These are phyloP conservation scores for Syrrhaptes paradoxus DNA, from an alignment of 2,113 vertebrate species.

Conservation along the genomic window DNA sequence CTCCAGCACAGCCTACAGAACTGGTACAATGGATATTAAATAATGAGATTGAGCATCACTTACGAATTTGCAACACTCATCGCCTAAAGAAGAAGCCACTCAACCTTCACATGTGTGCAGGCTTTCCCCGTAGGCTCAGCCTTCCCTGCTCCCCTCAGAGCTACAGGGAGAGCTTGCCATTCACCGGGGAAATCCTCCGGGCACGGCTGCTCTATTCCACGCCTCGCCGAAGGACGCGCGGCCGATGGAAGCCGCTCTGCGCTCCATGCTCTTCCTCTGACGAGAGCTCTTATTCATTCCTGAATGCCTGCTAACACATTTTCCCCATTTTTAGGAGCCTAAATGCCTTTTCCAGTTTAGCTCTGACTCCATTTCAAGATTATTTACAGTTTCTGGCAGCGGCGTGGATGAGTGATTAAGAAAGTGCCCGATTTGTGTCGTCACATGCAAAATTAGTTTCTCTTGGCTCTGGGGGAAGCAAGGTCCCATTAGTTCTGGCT, in stretches of 20 bases:
- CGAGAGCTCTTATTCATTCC: constrained; percentile 1
- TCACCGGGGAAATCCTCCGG: background rate
- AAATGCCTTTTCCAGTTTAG: constrained; percentile 41
- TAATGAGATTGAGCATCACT: background rate
- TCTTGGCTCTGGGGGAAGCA: background rate
- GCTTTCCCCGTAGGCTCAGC: background rate
- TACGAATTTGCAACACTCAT: background rate
- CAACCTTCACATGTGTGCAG: background rate
- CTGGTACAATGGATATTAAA: background rate
- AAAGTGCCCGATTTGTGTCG: background rate
- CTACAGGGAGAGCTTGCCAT: background rate
- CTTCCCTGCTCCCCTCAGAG: background rate
- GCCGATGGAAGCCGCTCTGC: background rate
- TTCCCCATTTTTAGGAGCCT: constrained; percentile 26
- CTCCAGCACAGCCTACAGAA: background rate
- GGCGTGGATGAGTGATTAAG: background rate
- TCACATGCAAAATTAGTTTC: background rate
- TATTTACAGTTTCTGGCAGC: background rate
- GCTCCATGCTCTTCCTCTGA: background rate
- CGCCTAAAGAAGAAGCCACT: background rate
- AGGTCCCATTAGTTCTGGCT: background rate
- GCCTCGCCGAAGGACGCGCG: background rate
- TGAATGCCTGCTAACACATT: background rate
- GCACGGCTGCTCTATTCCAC: background rate
- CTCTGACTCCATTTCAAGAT: background rate